Evolutionary conservation across 1,140 invertebrate species (phyloP).

Genomic region (Linepithema humile): DNA sequence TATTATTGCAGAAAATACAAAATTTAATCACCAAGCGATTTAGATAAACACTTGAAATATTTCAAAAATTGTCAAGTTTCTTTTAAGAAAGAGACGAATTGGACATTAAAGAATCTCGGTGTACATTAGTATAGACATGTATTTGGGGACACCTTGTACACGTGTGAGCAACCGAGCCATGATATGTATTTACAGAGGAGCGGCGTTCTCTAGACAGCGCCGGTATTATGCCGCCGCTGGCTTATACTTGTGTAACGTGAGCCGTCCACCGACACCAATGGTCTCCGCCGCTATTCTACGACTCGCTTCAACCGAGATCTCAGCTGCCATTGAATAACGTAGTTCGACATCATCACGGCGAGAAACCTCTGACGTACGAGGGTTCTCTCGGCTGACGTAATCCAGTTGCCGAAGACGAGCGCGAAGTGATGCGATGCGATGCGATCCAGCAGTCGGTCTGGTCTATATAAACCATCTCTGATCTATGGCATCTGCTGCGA

Average conservation of each 20-base stretch:
- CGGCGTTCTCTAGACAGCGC: slow-evolving; percentile 70
- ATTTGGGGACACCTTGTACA: slow-evolving; percentile 48
- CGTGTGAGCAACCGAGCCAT: slow-evolving; percentile 57
- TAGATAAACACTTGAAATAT: no score
- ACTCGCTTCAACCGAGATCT: slow-evolving; percentile 53
- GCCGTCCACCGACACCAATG: slow-evolving; percentile 57
- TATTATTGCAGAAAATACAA: not conserved
- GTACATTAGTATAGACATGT: not conserved
- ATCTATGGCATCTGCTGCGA: slow-evolving; percentile 49
- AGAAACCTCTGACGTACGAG: slow-evolving; percentile 53
- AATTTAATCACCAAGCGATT: not conserved
- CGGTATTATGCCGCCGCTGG: slow-evolving; percentile 70
- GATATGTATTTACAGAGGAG: slow-evolving; percentile 71
- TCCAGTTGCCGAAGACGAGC: slow-evolving; percentile 58
- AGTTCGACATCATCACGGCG: slow-evolving; percentile 1
- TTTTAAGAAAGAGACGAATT: not conserved
- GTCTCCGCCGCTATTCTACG: slow-evolving; percentile 47
- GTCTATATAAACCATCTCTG: slow-evolving; percentile 39
- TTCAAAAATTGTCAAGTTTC: not conserved
- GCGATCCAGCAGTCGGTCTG: not conserved
- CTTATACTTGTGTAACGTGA: slow-evolving; percentile 76
- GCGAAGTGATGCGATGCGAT: slow-evolving; percentile 41
- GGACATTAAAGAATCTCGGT: not conserved
- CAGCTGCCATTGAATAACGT: slow-evolving; percentile 68
- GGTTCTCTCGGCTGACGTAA: slow-evolving; percentile 64